phyloP scores from a whole-genome alignment of 2,888 invertebrate genomes.

The Sarcophaga variegata region DNA sequence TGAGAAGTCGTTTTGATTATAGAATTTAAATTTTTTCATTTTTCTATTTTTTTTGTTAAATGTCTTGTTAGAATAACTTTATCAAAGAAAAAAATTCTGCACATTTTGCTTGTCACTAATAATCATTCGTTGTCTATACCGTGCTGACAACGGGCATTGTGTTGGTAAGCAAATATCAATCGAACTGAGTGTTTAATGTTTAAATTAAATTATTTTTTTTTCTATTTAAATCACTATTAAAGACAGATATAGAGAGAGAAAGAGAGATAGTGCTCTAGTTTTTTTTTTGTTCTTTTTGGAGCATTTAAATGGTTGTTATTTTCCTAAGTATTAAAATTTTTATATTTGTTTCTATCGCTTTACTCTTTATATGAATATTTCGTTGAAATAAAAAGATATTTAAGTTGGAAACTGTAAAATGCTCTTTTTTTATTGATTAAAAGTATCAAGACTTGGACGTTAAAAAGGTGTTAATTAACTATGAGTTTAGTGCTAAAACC shows the following conservation, averaged over 20 bases:
- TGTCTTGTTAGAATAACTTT: slow-evolving; percentile 36
- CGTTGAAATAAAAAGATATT: slow-evolving; percentile 26
- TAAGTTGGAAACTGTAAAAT: slow-evolving; percentile 4
- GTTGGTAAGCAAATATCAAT: slow-evolving; percentile 35
- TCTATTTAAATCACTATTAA: not conserved
- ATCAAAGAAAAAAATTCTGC: slow-evolving; percentile 2
- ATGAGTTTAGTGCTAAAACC: no score
- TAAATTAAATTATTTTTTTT: slow-evolving; percentile 57
- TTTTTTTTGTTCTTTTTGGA: not conserved
- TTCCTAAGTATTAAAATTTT: slow-evolving; percentile 37
- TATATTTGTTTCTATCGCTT: slow-evolving; percentile 39
- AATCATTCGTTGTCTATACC: not conserved
- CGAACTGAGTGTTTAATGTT: slow-evolving; percentile 57
- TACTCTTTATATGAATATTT: slow-evolving; percentile 27
- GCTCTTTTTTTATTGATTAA: not conserved
- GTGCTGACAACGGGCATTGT: not conserved
- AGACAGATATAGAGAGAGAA: not conserved
- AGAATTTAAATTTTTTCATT: not conserved
- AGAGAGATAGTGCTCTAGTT: not conserved
- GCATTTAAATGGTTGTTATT: slow-evolving; percentile 59
- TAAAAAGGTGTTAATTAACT: no score
- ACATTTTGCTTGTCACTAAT: slow-evolving; percentile 1
- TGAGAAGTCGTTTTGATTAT: no score
- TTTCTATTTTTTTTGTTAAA: slow-evolving; percentile 8
- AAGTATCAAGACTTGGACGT: not conserved